phyloP scores from a whole-genome alignment of 2,113 vertebrate species.

The Poeciliopsis prolifica region DNA sequence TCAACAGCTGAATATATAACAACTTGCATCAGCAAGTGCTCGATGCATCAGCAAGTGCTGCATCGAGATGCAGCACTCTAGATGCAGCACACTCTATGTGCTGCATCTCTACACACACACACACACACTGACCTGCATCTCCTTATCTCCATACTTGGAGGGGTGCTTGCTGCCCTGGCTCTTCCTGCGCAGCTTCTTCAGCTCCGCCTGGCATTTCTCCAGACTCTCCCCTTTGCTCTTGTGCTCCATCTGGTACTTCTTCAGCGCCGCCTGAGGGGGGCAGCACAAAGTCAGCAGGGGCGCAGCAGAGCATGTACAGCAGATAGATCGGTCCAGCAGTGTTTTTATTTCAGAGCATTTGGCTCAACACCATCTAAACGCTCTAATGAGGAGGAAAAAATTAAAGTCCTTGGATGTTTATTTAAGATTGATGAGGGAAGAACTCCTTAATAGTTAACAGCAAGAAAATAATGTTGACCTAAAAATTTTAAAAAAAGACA shows the following conservation, averaged over 20 bases:
- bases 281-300: slow-evolving; percentile 48
- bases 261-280: slow-evolving; percentile 89
- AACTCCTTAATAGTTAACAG: too few relatives aligned
- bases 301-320: background rate
- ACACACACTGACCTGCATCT: slow-evolving; percentile 83
- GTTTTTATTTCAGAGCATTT: slow-evolving; percentile 1
- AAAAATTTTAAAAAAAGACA: too few relatives aligned
- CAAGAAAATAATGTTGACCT: too few relatives aligned
- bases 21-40: background rate
- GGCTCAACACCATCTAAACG: background rate
- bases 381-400: background rate
- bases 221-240: slow-evolving; percentile 92
- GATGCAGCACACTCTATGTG: too few relatives aligned
- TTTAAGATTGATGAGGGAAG: background rate
- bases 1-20: background rate
- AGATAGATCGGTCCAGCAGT: background rate
- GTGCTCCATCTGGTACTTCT: slow-evolving; percentile 97
- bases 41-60: too few relatives aligned
- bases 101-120: too few relatives aligned
- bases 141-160: slow-evolving; percentile 95
- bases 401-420: background rate
- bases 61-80: background rate
- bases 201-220: slow-evolving; percentile 94
- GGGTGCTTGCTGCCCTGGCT: slow-evolving; percentile 98
- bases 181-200: slow-evolving; percentile 97